phyloP scores from a whole-genome alignment of 2,113 vertebrate species.

The Microcebus griseorufus region DNA sequence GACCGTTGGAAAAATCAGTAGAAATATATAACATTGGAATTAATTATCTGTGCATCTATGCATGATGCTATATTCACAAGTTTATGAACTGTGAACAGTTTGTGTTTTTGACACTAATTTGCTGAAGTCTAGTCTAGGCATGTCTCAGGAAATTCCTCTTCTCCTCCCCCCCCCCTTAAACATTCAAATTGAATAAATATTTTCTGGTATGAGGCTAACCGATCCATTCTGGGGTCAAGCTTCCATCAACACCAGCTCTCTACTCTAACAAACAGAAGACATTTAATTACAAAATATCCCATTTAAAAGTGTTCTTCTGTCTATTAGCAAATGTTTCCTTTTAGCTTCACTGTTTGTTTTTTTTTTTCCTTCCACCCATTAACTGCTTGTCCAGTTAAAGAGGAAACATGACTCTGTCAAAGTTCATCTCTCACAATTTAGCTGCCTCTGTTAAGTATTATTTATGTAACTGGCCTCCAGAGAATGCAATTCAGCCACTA shows the following conservation, averaged over 20 bases:
- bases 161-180: neutral
- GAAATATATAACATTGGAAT: neutral
- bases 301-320: neutral
- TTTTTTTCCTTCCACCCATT: neutral
- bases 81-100: neutral
- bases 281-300: neutral
- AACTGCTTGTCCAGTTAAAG: neutral
- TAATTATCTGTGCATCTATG: neutral
- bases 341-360: too few relatives aligned
- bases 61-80: neutral
- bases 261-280: neutral
- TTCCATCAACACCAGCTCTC: neutral
- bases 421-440: neutral
- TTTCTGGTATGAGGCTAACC: neutral
- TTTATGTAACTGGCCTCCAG: neutral
- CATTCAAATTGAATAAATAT: neutral
- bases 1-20: accelerated
- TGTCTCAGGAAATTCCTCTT: neutral
- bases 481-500: neutral
- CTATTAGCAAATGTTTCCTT: neutral
- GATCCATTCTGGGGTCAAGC: neutral
- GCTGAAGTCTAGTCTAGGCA: accelerated
- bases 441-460: neutral
- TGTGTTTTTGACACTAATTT: neutral
- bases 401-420: neutral